Percentiles rank a stretch among this genome's conserved stretches.
Conservation (phyloP, 2,888 invertebrate genomes). For the Abscondita cerata region DNA sequence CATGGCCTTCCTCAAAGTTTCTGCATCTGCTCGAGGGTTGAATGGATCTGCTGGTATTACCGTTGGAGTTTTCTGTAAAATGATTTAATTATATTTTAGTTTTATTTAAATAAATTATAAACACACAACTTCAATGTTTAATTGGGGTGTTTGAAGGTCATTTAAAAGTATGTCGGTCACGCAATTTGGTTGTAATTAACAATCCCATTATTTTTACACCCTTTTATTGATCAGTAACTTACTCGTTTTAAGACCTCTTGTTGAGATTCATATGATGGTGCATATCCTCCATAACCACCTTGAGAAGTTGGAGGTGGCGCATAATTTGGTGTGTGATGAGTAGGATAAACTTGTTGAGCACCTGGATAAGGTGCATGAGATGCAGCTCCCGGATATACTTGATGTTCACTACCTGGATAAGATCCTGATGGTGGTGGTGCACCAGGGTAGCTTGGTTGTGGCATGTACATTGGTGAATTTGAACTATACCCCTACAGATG, state of each 20-base stretch:
- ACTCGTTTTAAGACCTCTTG: conserved; percentile 11
- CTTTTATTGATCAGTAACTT: not conserved
- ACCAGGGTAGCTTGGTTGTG: conserved; percentile 57
- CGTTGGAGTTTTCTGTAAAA: conserved; percentile 74
- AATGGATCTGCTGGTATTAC: conserved; percentile 78
- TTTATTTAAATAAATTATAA: not conserved
- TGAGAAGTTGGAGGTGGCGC: conserved; percentile 7
- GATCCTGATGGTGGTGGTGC: conserved; percentile 48
- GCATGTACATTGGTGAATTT: conserved; percentile 59
- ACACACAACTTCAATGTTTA: no score
- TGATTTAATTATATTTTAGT: conserved; percentile 8
- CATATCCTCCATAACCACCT: not conserved
- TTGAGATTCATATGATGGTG: not conserved
- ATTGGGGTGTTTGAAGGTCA: not conserved
- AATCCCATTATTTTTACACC: no score
- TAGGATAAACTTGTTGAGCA: conserved; percentile 15
- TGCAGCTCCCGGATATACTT: conserved; percentile 22
- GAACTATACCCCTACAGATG: conserved; percentile 61
- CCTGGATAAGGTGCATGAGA: conserved; percentile 39
- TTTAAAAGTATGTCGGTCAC: not conserved
- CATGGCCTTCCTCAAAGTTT: conserved; percentile 86
- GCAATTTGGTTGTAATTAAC: no score
- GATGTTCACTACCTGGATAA: conserved; percentile 36
- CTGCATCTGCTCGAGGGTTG: conserved; percentile 81
- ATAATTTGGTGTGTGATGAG: conserved; percentile 15